Evolutionary conservation across 2,797 vertebrate genomes (phyloP), one percentile per base, ranked within the genome.

Genomic region (Sciaenops ocellatus): DNA sequence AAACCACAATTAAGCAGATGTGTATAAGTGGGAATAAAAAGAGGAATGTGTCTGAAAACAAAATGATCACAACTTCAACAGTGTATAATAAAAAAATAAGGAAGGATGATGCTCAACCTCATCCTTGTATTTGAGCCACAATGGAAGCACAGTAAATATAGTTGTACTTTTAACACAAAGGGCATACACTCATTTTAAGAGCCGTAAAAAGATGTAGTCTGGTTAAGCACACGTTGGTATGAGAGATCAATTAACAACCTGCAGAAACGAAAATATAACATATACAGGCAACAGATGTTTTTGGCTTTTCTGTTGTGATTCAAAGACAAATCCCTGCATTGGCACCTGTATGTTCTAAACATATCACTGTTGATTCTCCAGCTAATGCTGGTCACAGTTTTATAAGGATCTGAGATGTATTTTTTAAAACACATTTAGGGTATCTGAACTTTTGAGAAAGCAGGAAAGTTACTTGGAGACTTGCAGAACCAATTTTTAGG

Each of bases 151-250:
- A 24, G 61, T 47, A 69, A 71, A 76, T 41, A 59, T 74, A 69
- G 60, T 67, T 73, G 34, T 63, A 76, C 57, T 50, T 57, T 34
- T 73, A 72, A 63, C 41, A 77, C 38, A 47, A 69, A 73, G 69
- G 54, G 26, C 50, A 70, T 1, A 60, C 15, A 47, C 28, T 65
- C 20, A 44, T 17, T 78, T 22, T 34, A 34, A 34, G 34, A 8
- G 34, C 34, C 10, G 1, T 28, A 54, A 30, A 64, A 44, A 42
- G 0, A 73, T 47, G 46, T 30, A 22, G 4, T n/a, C 24, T 46
- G 8, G 44, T 55, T 42, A 30, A 46, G 10, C 7, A 72, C 42
- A 44, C 0, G 3, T 6, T 46, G 24, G 18, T 47, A 28, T 4
- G 48, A 22, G 4, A 41, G 48, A 57, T 63, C 57, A 51, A 63